Conservation (phyloP, 2,888 invertebrate genomes). For the Leptinotarsa juncta region DNA sequence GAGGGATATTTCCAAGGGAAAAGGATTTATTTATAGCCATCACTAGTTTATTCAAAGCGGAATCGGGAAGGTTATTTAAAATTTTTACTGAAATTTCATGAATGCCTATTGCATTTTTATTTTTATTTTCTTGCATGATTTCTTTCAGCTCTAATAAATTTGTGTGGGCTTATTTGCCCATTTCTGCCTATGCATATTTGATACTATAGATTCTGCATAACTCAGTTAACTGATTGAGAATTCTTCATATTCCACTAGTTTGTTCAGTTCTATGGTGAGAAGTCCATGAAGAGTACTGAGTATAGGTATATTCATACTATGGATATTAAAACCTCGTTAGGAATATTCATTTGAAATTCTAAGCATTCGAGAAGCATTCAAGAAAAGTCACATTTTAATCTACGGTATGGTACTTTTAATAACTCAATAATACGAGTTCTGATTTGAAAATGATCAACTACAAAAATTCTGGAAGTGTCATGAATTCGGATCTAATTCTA, state of each 20-base stretch:
- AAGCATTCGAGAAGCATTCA: not conserved
- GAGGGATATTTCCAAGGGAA: no score
- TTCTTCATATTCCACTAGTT: not conserved
- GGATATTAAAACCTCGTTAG: not conserved
- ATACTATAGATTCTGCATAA: not conserved
- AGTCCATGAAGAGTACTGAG: not conserved
- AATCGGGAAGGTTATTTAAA: no score
- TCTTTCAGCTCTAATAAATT: no score
- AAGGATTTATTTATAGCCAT: no score
- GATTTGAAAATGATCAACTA: no score
- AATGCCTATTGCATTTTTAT: no score
- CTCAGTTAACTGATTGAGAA: not conserved
- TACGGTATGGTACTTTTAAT: not conserved
- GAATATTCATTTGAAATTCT: not conserved
- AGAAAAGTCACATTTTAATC: not conserved
- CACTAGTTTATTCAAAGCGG: no score
- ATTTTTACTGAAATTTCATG: no score
- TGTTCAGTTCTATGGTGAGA: not conserved
- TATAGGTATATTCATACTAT: not conserved
- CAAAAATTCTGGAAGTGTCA: not conserved
- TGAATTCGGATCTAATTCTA: not conserved
- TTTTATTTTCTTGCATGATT: no score
- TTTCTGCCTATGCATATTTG: not conserved
- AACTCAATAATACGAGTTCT: not conserved
- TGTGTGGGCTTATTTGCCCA: no score